phyloP scores from a whole-genome alignment of 1,140 invertebrate genomes.

The Cotesia typhae region DNA sequence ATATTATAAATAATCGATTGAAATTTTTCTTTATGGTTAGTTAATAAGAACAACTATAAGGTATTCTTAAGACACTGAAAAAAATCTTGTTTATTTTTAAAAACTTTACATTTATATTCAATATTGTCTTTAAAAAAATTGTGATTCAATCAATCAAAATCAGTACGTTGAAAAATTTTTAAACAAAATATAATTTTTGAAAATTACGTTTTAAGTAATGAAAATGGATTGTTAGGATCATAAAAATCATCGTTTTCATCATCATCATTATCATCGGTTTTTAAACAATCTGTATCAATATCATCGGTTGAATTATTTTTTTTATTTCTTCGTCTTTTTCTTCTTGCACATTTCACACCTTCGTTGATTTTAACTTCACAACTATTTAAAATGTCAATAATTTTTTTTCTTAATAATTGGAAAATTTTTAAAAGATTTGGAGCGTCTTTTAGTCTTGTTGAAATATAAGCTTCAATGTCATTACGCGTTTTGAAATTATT shows the following conservation, averaged over 20 bases:
- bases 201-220: conserved; percentile 25
- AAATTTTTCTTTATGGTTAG: neutral
- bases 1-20: neutral
- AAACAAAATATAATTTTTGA: conserved; percentile 1
- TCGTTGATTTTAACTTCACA: conserved; percentile 9
- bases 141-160: too few relatives aligned
- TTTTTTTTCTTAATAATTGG: conserved; percentile 44
- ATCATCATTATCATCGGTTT: conserved; percentile 31
- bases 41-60: too few relatives aligned
- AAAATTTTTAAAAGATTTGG: conserved; percentile 63
- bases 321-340: conserved; percentile 31
- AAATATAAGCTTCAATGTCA: conserved; percentile 67
- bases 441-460: conserved; percentile 64
- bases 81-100: too few relatives aligned
- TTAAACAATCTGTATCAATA: conserved; percentile 31
- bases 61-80: too few relatives aligned
- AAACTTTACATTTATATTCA: too few relatives aligned
- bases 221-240: conserved; percentile 50
- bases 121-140: too few relatives aligned
- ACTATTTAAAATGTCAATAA: conserved; percentile 38
- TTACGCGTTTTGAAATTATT: conserved; percentile 66
- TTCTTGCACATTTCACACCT: conserved; percentile 22
- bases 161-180: too few relatives aligned
- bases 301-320: conserved; percentile 11
- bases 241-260: conserved; percentile 36